Percentiles rank a stretch among this genome's conserved stretches.
phyloP scores from a whole-genome alignment of 2,888 invertebrate genomes.

The Venusia cambrica region DNA sequence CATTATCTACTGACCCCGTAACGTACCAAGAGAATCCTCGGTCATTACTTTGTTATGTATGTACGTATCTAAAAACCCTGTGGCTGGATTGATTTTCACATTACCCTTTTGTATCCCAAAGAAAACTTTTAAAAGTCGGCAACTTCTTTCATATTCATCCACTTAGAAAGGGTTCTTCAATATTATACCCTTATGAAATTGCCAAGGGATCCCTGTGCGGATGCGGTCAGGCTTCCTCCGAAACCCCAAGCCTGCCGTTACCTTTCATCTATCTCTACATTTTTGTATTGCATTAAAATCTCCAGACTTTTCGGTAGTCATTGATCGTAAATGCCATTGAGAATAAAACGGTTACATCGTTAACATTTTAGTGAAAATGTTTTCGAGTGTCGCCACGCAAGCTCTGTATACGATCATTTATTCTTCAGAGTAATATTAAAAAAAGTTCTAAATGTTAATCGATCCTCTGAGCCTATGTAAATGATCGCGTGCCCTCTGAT shows the following conservation, averaged over 20 bases:
- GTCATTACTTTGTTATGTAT: too few relatives aligned
- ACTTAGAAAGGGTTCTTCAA: slow-evolving; percentile 16
- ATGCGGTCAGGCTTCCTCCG: slow-evolving; percentile 16
- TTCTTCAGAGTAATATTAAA: slow-evolving; percentile 28
- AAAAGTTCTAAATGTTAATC: slow-evolving; percentile 31
- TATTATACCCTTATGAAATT: slow-evolving; percentile 16
- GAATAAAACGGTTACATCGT: slow-evolving; percentile 28
- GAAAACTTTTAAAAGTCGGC: slow-evolving; percentile 4
- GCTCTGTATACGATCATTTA: slow-evolving; percentile 28
- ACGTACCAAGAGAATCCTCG: too few relatives aligned
- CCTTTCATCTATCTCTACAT: slow-evolving; percentile 5
- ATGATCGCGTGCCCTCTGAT: too few relatives aligned
- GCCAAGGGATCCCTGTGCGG: slow-evolving; percentile 7
- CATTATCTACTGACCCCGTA: too few relatives aligned
- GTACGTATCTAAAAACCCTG: too few relatives aligned
- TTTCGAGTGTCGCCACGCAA: slow-evolving; percentile 26
- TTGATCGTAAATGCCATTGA: slow-evolving; percentile 20
- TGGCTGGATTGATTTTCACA: too few relatives aligned
- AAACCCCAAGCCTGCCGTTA: slow-evolving; percentile 6
- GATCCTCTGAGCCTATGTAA: too few relatives aligned
- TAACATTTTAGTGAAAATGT: slow-evolving; percentile 31
- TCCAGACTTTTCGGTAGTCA: slow-evolving; percentile 1
- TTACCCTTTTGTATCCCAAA: too few relatives aligned
- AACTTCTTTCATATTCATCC: slow-evolving; percentile 12
- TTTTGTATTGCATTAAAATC: slow-evolving; percentile 2